Evolutionary conservation across 2,797 vertebrate species (phyloP).

Genomic region (Phataginus tricuspis): DNA sequence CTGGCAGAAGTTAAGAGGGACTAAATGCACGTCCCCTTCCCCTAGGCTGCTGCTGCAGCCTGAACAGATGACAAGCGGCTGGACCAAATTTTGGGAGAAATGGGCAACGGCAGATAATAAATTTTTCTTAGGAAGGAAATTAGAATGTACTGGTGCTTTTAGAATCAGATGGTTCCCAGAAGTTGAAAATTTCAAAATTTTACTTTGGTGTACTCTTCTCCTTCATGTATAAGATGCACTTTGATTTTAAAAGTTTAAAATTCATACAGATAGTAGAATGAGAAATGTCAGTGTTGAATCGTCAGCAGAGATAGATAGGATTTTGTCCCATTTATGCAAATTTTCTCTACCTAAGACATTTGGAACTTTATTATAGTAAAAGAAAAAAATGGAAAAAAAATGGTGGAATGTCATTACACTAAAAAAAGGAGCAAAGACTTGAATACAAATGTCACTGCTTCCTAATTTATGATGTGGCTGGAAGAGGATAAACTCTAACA

Average conservation of each 20-base stretch:
- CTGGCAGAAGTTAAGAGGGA: not conserved
- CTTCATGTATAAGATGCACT: not conserved
- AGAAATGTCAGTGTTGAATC: constrained; percentile 38
- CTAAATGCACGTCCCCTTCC: not conserved
- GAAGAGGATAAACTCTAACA: not conserved
- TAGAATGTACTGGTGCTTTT: not conserved
- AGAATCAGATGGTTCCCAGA: not conserved
- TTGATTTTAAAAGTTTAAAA: constrained; percentile 47
- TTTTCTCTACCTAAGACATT: not conserved
- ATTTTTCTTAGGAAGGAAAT: not conserved
- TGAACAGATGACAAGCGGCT: not conserved
- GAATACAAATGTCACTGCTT: not conserved
- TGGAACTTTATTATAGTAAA: not conserved
- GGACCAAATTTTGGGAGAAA: constrained; percentile 1
- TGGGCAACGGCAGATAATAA: not conserved
- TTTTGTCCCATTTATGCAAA: not conserved
- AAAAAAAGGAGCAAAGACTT: not conserved
- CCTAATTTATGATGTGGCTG: not conserved
- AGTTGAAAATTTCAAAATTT: not conserved
- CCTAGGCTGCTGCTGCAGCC: not conserved
- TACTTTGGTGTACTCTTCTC: not conserved
- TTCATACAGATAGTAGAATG: not conserved
- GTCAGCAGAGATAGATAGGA: not conserved
- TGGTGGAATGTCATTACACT: not conserved
- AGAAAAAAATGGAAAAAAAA: not conserved